Base-by-base conservation (phyloP, 1,140 invertebrate species). In the Macrosteles quadrilineatus region DNA sequence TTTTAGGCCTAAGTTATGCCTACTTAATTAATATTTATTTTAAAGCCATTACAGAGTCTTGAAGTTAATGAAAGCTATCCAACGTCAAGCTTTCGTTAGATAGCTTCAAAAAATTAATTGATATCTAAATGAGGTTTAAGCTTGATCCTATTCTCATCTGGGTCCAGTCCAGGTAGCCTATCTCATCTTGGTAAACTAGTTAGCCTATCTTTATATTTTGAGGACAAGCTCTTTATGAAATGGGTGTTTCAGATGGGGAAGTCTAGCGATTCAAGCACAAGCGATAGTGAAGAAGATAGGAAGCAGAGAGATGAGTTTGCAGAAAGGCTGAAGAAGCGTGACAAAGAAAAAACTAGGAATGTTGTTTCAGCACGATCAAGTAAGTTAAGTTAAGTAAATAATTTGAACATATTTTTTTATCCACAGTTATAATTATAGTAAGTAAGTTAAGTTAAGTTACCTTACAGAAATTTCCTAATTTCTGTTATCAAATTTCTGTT, bases 251-350 rank as follows among this genome's bases (percentile, higher is more conserved):
- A 59, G 55, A 73, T 73, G 72, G 72, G 66, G 1, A 68, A 71
- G 19, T 68, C 72, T 36, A 64, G 47, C 59, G 43, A 43, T 50
- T 47, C 40, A 23, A 66, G 64, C 25, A 53, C 40, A 27, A 73
- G 68, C 67, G 74, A 76, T 57, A 77, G 76, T 67, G 76, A 77
- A 0, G 76, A 77, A 23, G 76, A 77, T 69, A 75, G 76, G 25
- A 73, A 68, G 68, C 95, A 98, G 81, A 84, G 97, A 77, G 97
- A 99, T 84, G 96, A 95, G 78, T 98, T 99, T 84, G 90, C 95
- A 0, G 88, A 88, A 73, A 85, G 98, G 72, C 82, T 99, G 0
- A 92, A 91, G 77, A 88, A 91, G 73, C 92, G 92, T 76, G 97
- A 99, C 87, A 93, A 97, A 80, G 88, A 89, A 30, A 94, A 92